Evolutionary conservation across 2,888 invertebrate species (phyloP), one percentile per base, ranked within the genome.

Genomic region (Lacanobia wlatinum): DNA sequence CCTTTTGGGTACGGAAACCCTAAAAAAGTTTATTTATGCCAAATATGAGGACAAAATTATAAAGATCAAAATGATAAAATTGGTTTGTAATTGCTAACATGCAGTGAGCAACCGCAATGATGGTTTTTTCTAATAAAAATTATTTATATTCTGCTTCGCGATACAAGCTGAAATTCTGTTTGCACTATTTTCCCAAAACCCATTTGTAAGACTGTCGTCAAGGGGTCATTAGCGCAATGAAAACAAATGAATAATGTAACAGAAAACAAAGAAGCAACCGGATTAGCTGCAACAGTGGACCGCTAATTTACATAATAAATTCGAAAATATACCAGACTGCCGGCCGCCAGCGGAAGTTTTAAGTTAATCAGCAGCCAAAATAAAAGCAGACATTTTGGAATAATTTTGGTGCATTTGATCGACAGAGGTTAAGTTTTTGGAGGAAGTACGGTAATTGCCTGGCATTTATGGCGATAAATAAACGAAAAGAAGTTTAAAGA

Each of bases 221-320:
- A 72, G 71, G 66, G 62, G 67, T 82, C 77, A 75, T 84, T 84
- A 84, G 71, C 56, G 14, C 53, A 63, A 71, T 65, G 61, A 71
- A 82, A 78, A 78, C 67, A 78, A 81, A 81, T 80, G 70, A 80
- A 83, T 82, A 73, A 84, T 76, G 73, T 59, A 77, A 50, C 38
- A 65, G 55, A 77, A 71, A 77, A 77, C 73, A 82, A 76, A 77
- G 53, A 52, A 52, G 58, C 67, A 23, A 61, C 70, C 55, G 72
- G 76, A 79, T 82, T 84, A 82, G 77, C 70, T 80, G 82, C 79
- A 84, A 72, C 79, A 70, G 63, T 74, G 59, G 68, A 56, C 76
- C 66, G 18, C 43, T 21, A 60, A 75, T 84, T 73, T 84, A 69
- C 76, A 80, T 80, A 80, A 84, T 82, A 73, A 63, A 78, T 81